These are phyloP conservation scores for Rhyacichthys aspro DNA, from an alignment of 2,797 vertebrate species.

Conservation along the genomic window DNA sequence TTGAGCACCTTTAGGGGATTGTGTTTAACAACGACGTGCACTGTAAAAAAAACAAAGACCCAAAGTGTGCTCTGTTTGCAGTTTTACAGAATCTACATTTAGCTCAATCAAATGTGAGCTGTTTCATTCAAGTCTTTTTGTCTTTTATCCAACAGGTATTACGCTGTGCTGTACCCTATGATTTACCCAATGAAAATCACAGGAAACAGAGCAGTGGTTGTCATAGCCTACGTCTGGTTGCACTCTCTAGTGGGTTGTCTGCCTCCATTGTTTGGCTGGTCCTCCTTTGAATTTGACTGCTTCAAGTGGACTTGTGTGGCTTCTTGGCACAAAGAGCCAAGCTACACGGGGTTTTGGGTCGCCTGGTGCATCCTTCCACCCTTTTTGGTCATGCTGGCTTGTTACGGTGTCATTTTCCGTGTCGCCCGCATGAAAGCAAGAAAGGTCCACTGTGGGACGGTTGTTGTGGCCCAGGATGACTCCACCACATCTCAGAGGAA, in stretches of 20 bases:
- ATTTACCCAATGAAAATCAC: conserved; percentile 99
- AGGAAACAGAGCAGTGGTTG: conserved; percentile 90
- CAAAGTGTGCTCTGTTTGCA: conserved; percentile 27
- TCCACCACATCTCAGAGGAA: conserved; percentile 72
- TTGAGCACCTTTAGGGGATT: conserved; percentile 44
- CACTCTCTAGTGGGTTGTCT: conserved; percentile 94
- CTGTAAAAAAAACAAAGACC: no score
- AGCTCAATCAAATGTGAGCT: conserved; percentile 17
- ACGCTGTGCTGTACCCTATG: conserved; percentile 98
- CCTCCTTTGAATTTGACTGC: conserved; percentile 92
- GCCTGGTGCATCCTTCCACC: conserved; percentile 92
- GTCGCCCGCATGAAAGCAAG: conserved; percentile 96
- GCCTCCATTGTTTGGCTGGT: conserved; percentile 97
- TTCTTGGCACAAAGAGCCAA: conserved; percentile 90
- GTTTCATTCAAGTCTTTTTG: not conserved
- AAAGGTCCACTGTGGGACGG: conserved; percentile 93
- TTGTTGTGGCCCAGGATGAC: conserved; percentile 86
- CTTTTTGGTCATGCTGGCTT: conserved; percentile 89
- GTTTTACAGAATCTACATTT: conserved; percentile 20
- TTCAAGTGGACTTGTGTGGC: conserved; percentile 98
- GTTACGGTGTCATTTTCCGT: conserved; percentile 95
- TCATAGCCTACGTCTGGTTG: conserved; percentile 93
- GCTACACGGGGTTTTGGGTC: conserved; percentile 95
- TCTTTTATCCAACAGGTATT: conserved; percentile 83
- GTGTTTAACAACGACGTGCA: no score